Conservation (phyloP, 2,888 invertebrate species). For the Aporophyla lueneburgensis region DNA sequence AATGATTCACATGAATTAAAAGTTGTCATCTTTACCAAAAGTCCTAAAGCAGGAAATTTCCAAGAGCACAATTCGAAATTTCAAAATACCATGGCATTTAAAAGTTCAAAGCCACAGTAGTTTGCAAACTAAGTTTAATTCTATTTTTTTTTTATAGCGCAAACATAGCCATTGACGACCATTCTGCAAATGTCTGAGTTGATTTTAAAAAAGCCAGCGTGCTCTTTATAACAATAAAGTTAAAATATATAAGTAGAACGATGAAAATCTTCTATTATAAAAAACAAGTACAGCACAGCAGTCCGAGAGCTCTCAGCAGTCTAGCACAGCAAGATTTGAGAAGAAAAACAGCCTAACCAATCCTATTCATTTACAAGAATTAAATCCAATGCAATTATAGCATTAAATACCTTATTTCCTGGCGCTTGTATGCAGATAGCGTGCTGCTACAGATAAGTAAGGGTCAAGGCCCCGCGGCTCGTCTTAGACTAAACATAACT, state of each 20-base stretch:
- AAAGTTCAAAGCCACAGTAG: neutral
- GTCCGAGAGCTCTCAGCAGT: neutral
- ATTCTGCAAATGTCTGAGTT: too few species aligned
- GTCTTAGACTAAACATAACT: slow-evolving; percentile 63
- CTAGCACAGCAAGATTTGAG: neutral
- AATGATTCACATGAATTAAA: neutral
- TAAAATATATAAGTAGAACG: too few species aligned
- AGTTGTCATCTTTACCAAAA: neutral
- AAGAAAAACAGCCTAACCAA: neutral
- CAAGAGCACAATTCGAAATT: neutral
- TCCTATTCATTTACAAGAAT: neutral
- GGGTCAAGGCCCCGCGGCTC: slow-evolving; percentile 56
- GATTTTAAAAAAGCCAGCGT: too few species aligned
- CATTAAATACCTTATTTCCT: slow-evolving; percentile 57
- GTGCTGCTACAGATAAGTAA: slow-evolving; percentile 49
- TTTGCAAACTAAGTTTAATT: too few species aligned
- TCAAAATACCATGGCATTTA: neutral
- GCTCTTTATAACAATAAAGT: too few species aligned
- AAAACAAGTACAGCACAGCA: too few species aligned
- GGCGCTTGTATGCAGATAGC: slow-evolving; percentile 57
- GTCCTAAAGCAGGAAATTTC: neutral
- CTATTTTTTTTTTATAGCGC: too few species aligned
- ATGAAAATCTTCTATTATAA: too few species aligned
- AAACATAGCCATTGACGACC: too few species aligned
- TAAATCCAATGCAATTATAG: slow-evolving; percentile 6